Percentiles rank a stretch among this genome's conserved stretches.
Evolutionary conservation across 2,113 vertebrate species (phyloP).

Genomic region (Mohoua ochrocephala): DNA sequence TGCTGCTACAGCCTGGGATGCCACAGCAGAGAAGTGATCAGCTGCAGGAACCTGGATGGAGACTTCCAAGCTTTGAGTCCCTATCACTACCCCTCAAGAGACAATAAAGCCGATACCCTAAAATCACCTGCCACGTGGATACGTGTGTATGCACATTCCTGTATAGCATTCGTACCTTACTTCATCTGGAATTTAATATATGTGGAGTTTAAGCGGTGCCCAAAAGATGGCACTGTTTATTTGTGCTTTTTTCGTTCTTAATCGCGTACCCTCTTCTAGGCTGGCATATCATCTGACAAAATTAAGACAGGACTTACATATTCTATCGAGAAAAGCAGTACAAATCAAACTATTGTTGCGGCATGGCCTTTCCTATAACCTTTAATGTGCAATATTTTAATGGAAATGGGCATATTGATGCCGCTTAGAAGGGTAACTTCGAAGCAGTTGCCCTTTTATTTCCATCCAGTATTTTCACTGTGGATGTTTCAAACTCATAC

Average conservation of each 20-base stretch:
- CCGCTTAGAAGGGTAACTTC: constrained; percentile 1
- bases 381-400: constrained; percentile 6
- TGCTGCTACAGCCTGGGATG: not conserved
- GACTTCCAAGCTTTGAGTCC: not conserved
- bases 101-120: not conserved
- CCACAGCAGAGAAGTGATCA: not conserved
- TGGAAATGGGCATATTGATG: not conserved
- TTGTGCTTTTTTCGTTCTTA: constrained; percentile 59
- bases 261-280: not conserved
- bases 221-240: constrained; percentile 81
- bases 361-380: constrained; percentile 9
- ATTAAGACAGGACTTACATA: constrained; percentile 9
- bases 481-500: not conserved
- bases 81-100: not conserved
- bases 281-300: constrained; percentile 36
- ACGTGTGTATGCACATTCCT: not conserved
- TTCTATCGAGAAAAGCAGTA: not conserved
- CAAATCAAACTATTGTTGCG: constrained; percentile 50
- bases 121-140: not conserved
- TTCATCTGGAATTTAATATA: not conserved
- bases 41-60: not conserved
- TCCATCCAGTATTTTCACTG: not conserved
- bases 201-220: constrained; percentile 47
- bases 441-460: constrained; percentile 12
- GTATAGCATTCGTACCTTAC: not conserved